Base-by-base conservation (phyloP, 2,797 vertebrate species). In the Kryptopterus vitreolus region DNA sequence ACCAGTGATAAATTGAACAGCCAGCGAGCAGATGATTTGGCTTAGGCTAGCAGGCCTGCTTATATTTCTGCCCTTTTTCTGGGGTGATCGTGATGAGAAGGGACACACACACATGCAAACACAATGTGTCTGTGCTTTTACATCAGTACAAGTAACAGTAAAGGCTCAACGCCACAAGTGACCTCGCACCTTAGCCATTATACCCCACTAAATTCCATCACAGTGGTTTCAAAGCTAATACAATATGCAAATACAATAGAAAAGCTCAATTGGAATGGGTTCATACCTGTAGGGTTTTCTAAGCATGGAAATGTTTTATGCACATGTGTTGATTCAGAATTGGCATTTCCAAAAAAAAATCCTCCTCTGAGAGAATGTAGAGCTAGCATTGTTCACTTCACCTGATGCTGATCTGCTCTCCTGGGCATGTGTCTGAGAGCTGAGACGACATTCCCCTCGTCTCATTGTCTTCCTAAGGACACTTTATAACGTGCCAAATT, bases 301-400 rank as follows among this genome's bases (percentile, higher is more conserved):
- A 76, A 82, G 79, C 81, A 81, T 84, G 72, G 78, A 86, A 84
- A 81, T 81, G 52, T 78, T 78, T 86, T 85, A 61, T 76, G 55
- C 71, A 75, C 55, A 82, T 87, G 83, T 85, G 81, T 85, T 65
- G 76, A 82, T 84, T 85, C 87, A 82, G 78, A 57, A 10, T 68
- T 87, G 85, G 78, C 84, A 87, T 87, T 86, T 87, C 48, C 48
- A 29, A 63, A 83, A 85, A 29, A 63, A 83, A 85, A 79, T 65
- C 70, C 79, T 86, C 80, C 80, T 81, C 38, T 1, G 82, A 78
- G 66, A 58, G 16, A 11, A 48, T 20, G 38, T 55, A 57, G 52
- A 71, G 65, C 24, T 48, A n/a, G 65, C 43, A n/a, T 46, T 50
- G 18, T 33, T 70, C 22, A 22, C 43, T 76, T 81, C 62, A 33